Evolutionary conservation across 2,888 invertebrate genomes (phyloP), one percentile per base, ranked within the genome.

Genomic region (Cataglyphis rosenhaueri): DNA sequence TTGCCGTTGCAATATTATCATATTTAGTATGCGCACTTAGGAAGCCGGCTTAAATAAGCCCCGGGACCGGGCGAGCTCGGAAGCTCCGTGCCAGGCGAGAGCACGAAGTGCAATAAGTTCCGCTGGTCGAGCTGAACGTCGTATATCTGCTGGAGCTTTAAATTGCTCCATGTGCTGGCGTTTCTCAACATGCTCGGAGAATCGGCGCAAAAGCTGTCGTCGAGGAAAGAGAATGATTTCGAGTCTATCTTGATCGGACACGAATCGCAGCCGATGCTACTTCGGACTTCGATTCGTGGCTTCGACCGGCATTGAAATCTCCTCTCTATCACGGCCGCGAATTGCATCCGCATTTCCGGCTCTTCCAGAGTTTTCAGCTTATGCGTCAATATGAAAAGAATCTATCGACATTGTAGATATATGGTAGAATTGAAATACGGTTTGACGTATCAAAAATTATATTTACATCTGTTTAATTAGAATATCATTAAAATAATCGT

Each of bases 21-120:
- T 94, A 94, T 94, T 94, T 94, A 94, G 94, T 94, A 94, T 94
- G 94, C 94, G 91, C 91, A 94, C 94, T 94, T 94, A 94, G 93
- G 89, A 92, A 93, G 92, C 91, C 92, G 90, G 93, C 94, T 94
- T 94, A 94, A 94, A 94, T 94, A 94, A 94, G 92, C 93, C 92
- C 90, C 82, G 90, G 88, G 90, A 91, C 89, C 87, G 87, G 90
- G 88, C 90, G 91, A 92, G 91, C 92, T 89, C 91, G 90, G 89
- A 89, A 92, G 92, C 91, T 88, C 87, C 87, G 92, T 91, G 88
- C 87, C 86, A 84, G 85, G 84, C 75, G 87, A 86, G 87, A 91
- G 91, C 92, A 92, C 92, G 92, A 91, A 89, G 91, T 92, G 92
- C 93, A 93, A 94, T 94, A 94, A 94, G 93, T 94, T 94, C 89